phyloP scores from a whole-genome alignment of 2,797 vertebrate genomes.

The Galago senegalensis region DNA sequence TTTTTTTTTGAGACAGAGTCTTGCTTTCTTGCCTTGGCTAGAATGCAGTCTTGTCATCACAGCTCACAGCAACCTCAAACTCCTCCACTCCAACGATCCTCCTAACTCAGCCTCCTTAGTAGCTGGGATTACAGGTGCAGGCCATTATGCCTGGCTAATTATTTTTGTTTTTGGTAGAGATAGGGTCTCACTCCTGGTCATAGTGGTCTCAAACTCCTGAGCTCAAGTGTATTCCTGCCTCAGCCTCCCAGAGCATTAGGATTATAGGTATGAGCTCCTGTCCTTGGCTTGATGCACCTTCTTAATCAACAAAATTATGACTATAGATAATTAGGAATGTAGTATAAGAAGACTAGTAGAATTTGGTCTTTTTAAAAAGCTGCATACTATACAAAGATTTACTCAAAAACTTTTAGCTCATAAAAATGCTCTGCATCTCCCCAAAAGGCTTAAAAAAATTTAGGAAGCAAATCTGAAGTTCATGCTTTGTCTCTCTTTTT shows the following conservation, averaged over 20 bases:
- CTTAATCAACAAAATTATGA: conserved; percentile 86
- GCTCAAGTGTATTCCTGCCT: not conserved
- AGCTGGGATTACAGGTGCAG: not conserved
- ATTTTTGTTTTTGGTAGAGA: not conserved
- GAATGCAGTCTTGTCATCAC: not conserved
- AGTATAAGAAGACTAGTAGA: conserved; percentile 82
- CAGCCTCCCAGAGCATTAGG: not conserved
- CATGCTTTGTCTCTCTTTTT: conserved; percentile 1
- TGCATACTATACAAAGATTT: conserved; percentile 75
- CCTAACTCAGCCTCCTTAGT: not conserved
- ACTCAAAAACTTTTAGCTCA: conserved; percentile 74
- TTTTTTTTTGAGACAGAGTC: not conserved
- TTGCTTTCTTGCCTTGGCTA: not conserved
- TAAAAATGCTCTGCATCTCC: conserved; percentile 54
- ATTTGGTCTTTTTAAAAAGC: conserved; percentile 85
- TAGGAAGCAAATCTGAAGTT: conserved; percentile 42
- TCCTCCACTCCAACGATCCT: not conserved
- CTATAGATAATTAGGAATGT: conserved; percentile 86
- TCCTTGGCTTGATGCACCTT: conserved; percentile 82
- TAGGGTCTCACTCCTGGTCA: not conserved
- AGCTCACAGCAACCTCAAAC: not conserved
- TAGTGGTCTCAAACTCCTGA: not conserved
- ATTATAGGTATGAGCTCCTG: not conserved
- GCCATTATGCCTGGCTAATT: not conserved
- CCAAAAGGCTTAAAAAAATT: conserved; percentile 22